phyloP scores from a whole-genome alignment of 2,113 vertebrate species.

The Campylomormyrus numenius region DNA sequence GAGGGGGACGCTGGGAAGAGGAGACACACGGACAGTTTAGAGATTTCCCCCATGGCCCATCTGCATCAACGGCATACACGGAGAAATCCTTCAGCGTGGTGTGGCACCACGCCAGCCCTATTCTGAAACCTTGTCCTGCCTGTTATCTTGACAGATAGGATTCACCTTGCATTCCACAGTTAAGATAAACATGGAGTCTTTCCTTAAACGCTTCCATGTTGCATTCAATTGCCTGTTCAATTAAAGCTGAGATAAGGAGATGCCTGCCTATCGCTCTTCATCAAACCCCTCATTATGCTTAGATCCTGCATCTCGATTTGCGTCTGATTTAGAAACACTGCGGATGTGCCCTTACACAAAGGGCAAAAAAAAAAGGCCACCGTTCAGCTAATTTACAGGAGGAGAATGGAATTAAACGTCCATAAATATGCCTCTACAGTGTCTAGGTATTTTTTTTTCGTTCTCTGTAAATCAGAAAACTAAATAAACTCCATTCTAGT shows the following conservation, averaged over 20 bases:
- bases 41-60: conserved; percentile 33
- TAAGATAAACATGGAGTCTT: not conserved
- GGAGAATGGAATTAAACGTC: not conserved
- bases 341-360: not conserved
- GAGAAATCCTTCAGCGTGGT: not conserved
- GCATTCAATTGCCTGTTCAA: not conserved
- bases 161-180: not conserved
- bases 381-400: not conserved
- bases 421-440: not conserved
- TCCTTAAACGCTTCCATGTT: not conserved
- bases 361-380: not conserved
- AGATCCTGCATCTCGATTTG: not conserved
- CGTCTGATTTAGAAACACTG: not conserved
- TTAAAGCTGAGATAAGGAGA: not conserved
- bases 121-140: not conserved
- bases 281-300: not conserved
- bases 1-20: conserved; percentile 68
- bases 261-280: not conserved
- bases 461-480: conserved; percentile 11
- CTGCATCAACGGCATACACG: conserved; percentile 37
- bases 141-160: not conserved
- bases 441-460: not conserved
- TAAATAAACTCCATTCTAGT: not conserved
- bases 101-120: not conserved
- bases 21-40: conserved; percentile 54